Evolutionary conservation across 1,140 invertebrate species (phyloP).

Genomic region (Aleiodes sp.): DNA sequence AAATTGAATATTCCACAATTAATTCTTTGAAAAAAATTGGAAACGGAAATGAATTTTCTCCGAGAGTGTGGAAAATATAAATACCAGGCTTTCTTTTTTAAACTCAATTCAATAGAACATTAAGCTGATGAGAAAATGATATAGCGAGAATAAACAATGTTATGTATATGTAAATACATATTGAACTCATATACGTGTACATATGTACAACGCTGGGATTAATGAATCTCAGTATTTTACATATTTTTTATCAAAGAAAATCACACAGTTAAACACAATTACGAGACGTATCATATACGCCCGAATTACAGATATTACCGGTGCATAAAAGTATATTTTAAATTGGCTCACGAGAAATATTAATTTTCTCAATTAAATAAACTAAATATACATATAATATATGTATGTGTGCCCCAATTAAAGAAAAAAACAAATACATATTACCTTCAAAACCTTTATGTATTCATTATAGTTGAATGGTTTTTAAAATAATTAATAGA

Average conservation of each 20-base stretch:
- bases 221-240: constrained; percentile 42
- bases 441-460: neutral
- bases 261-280: constrained; percentile 36
- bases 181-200: constrained; percentile 27
- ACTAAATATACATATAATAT: neutral
- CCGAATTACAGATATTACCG: constrained; percentile 39
- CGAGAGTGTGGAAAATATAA: too few species aligned
- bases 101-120: neutral
- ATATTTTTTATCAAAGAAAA: constrained; percentile 48
- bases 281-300: constrained; percentile 43
- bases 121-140: neutral
- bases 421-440: neutral
- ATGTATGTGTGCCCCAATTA: constrained; percentile 11
- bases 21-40: too few species aligned
- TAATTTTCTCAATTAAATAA: neutral
- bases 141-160: constrained; percentile 9
- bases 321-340: constrained; percentile 30
- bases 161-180: constrained; percentile 29
- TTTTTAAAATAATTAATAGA: too few species aligned
- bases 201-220: constrained; percentile 26
- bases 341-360: neutral
- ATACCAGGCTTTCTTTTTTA: too few species aligned
- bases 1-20: too few species aligned
- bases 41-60: too few species aligned
- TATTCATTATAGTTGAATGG: neutral